Evolutionary conservation across 2,888 invertebrate species (phyloP).

Genomic region (Timema cristinae): DNA sequence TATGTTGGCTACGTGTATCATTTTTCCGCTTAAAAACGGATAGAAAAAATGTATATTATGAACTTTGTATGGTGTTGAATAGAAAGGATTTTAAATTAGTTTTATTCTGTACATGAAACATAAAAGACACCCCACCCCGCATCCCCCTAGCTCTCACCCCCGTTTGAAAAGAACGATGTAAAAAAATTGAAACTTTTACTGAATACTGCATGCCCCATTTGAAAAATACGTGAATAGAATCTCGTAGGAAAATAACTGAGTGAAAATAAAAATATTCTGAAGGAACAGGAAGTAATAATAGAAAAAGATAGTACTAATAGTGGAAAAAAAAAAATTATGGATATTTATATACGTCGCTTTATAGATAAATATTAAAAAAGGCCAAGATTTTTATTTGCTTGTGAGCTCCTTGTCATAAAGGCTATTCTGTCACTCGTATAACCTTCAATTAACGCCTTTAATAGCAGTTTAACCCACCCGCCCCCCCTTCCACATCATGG

Average conservation of each 20-base stretch:
- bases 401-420: conserved; percentile 1
- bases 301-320: background rate
- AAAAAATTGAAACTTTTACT: conserved; percentile 14
- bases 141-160: background rate
- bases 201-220: conserved; percentile 11
- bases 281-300: background rate
- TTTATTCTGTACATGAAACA: conserved; percentile 14
- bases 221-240: conserved; percentile 10
- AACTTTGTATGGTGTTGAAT: conserved; percentile 16
- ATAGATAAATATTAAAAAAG: conserved; percentile 9
- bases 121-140: background rate
- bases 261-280: background rate
- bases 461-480: conserved; percentile 18
- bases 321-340: background rate
- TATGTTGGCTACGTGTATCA: background rate
- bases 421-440: conserved; percentile 5
- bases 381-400: too few relatives aligned
- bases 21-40: background rate
- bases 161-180: background rate
- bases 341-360: conserved; percentile 5
- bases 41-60: conserved; percentile 1
- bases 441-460: conserved; percentile 18
- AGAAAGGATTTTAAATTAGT: conserved; percentile 17
- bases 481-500: conserved; percentile 1
- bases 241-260: conserved; percentile 5